phyloP scores from a whole-genome alignment of 2,797 vertebrate genomes.

The Miopithecus talapoin region DNA sequence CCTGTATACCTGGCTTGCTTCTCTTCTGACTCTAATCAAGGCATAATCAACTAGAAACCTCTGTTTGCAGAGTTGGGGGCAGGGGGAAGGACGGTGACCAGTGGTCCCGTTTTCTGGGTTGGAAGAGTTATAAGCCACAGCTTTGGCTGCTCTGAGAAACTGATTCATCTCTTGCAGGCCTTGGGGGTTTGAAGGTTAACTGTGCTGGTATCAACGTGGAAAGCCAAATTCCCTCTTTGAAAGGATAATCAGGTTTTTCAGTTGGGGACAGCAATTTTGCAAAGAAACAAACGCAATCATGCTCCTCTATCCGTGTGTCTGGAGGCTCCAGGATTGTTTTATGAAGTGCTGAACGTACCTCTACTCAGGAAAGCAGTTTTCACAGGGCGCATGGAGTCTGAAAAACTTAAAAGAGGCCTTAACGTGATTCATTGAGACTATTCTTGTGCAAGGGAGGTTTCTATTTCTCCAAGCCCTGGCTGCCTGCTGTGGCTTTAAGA shows the following conservation, averaged over 20 bases:
- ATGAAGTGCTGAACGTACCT: fast-evolving
- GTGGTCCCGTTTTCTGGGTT: neutral
- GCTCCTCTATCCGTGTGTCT: fast-evolving
- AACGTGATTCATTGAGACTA: neutral
- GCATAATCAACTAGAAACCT: conserved; percentile 83
- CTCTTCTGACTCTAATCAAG: conserved; percentile 81
- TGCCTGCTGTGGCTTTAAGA: neutral
- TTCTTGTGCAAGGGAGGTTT: neutral
- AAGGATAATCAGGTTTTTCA: conserved; percentile 12
- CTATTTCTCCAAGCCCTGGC: neutral
- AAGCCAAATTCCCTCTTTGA: neutral
- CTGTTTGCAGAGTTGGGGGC: conserved; percentile 24
- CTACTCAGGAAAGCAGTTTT: neutral
- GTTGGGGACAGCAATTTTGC: neutral
- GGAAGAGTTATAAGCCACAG: neutral
- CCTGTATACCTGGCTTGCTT: conserved; percentile 80
- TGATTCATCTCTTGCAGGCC: neutral
- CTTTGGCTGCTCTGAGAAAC: neutral
- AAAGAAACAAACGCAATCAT: neutral
- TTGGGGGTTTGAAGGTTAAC: neutral
- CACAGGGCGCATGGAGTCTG: fast-evolving
- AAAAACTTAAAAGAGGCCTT: neutral
- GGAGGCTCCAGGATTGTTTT: neutral
- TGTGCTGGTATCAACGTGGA: neutral
- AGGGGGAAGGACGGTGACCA: conserved; percentile 58